Evolutionary conservation across 1,140 invertebrate genomes (phyloP).

Genomic region (Scylla paramamosain): DNA sequence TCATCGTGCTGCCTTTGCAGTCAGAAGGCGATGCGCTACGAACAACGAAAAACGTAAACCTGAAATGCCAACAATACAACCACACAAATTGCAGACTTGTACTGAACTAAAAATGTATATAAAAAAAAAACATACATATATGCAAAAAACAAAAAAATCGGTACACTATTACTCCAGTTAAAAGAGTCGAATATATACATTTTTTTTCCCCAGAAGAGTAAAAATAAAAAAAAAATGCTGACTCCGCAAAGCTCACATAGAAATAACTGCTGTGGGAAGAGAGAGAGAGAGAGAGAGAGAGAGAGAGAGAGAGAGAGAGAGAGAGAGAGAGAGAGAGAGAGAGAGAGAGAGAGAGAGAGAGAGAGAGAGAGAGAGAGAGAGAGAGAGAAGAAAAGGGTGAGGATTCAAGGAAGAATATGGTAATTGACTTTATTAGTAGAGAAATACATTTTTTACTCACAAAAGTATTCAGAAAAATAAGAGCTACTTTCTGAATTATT

Average conservation of each 20-base stretch:
- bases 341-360: conserved; percentile 3
- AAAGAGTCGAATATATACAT: neutral
- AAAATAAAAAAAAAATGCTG: neutral
- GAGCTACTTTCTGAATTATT: neutral
- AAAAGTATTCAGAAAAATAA: neutral
- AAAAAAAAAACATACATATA: too few relatives aligned
- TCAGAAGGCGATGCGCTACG: too few relatives aligned
- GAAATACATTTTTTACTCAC: neutral
- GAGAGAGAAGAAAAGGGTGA: neutral
- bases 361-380: neutral
- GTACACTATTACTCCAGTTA: neutral
- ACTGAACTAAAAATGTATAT: too few relatives aligned
- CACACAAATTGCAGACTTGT: too few relatives aligned
- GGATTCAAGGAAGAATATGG: neutral
- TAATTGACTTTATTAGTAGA: neutral
- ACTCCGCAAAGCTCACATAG: neutral
- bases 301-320: neutral
- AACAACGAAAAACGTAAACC: too few relatives aligned
- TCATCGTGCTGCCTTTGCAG: too few relatives aligned
- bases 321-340: conserved; percentile 1
- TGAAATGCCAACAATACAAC: too few relatives aligned
- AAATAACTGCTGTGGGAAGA: neutral
- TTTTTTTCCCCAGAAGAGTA: neutral
- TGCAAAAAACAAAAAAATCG: neutral
- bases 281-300: too few relatives aligned